Evolutionary conservation across 1,140 invertebrate genomes (phyloP), one percentile per base, ranked within the genome.

Genomic region (Euschistus heros): DNA sequence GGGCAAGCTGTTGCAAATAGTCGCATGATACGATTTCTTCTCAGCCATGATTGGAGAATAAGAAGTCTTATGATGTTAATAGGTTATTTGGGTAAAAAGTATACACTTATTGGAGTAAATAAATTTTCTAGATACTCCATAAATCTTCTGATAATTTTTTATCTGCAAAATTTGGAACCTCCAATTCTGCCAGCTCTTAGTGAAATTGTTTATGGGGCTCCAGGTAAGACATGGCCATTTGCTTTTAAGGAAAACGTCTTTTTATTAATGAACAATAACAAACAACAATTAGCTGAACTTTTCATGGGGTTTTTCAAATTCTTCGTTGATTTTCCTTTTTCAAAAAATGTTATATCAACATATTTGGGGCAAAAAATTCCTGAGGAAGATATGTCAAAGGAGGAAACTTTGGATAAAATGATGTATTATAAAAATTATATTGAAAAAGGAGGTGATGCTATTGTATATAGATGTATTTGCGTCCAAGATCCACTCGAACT

Each of bases 61-160:
- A 42, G 61, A 18, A 18, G 44, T 10, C 22, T 62, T 22, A 62
- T 47, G 61, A 62, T 62, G 61, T 22, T 62, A 24, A 62, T 62
- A 2, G 37, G 37, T 8, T 62, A 62, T 46, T 62, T 33, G 14
- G 61, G 18, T 17, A 62, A 62, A 22, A 42, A 47, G 22, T 44
- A 14, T 30, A 24, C n/a, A 10, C 20, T 62, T 44, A 46, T 47
- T 46, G 22, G 22, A 7, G 44, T 33, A 17, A 46, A 22, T 46
- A 20, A 46, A 62, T 62, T 62, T 46, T 24, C 33, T 4, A 44
- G 33, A 24, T 62, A 62, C 44, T 62, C 61, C 22, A 46, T 62
- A 33, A 47, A 46, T 47, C 61, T 62, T 46, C 13, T 62, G 26
- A 27, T 62, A n/a, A 46, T 62, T n/a, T 62, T 62, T 47, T 62